A percentile compares a stretch with the other conserved stretches of the same genome.
Conservation (phyloP, 2,113 vertebrate genomes). For the Pelvicachromis taeniatus region DNA sequence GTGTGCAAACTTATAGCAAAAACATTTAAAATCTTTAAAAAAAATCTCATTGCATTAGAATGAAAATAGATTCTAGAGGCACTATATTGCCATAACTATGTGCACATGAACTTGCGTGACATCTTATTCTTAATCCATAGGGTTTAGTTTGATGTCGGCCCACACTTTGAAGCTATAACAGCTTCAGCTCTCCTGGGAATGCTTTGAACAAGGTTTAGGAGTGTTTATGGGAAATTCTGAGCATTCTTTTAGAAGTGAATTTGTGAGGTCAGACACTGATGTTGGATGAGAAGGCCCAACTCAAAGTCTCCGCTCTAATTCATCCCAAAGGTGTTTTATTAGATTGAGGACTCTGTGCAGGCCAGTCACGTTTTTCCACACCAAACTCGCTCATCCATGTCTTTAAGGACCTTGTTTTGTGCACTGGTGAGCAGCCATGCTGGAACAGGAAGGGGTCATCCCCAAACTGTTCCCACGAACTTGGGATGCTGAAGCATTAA, state of each 20-base stretch:
- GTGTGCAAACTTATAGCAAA: neutral
- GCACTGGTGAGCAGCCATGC: neutral
- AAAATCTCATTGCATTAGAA: neutral
- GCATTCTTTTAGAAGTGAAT: neutral
- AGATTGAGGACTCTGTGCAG: neutral
- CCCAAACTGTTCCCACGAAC: neutral
- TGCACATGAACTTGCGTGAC: neutral
- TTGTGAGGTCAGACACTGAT: neutral
- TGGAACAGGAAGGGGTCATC: neutral
- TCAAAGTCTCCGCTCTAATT: neutral
- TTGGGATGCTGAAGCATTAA: neutral
- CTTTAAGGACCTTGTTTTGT: neutral
- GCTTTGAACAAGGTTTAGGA: neutral
- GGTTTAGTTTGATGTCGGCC: neutral
- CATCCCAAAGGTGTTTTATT: rapidly evolving
- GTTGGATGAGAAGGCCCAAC: neutral
- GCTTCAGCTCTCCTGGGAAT: neutral
- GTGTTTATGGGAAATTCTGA: neutral
- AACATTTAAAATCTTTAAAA: neutral
- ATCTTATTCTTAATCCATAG: rapidly evolving
- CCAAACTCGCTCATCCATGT: neutral
- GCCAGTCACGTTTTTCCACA: neutral
- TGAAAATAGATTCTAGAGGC: neutral
- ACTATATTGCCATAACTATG: rapidly evolving
- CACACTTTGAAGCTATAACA: neutral